Base-by-base conservation (phyloP, 1,140 invertebrate genomes). In the Drosophila ercepeae region DNA sequence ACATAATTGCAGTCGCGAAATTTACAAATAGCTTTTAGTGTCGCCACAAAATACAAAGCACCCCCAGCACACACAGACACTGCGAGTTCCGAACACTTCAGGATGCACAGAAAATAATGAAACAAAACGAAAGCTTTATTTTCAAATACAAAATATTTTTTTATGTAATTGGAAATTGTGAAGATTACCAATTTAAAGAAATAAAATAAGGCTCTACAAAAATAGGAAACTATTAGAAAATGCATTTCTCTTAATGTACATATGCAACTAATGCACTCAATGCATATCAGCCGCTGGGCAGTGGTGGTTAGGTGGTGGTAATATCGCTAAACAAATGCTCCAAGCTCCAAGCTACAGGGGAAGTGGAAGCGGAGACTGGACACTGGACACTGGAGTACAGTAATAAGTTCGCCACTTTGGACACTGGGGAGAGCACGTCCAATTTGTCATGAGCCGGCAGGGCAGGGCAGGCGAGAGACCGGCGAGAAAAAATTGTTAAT, bases 1-100 rank as follows among this genome's bases (percentile, higher is more conserved):
- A 84, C 81, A 84, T 86, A 84, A 84, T 84, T 86, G 81, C 81
- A 86, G 83, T 82, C 81, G 78, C 81, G 76, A 86, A 84, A 86
- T 84, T 84, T 84, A 84, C 81, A 84, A 84, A 84, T 84, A 86
- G 81, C 81, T 84, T 84, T 84, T 84, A 84, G 81, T 84, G 81
- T 86, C 81, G 84, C 76, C 76, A 58, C 68, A 73, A 81, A 86
- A 84, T 84, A 79, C 72, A 86, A 44, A 63, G 58, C 45, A 54
- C 45, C 51, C 27, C 44, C 59, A 36, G 32, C 25, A 41, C 32
- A 44, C n/a, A 9, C 29, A 27, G 18, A 29, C 36, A 21, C 14
- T 7, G 8, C 5, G 9, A 23, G 6, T 2, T 34, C 41, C 27
- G 21, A 46, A 25, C 27, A 27, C 41, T 64, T 64, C 16, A 60